These are phyloP conservation scores for Glareola pratincola DNA, from an alignment of 2,113 vertebrate species.

Conservation along the genomic window DNA sequence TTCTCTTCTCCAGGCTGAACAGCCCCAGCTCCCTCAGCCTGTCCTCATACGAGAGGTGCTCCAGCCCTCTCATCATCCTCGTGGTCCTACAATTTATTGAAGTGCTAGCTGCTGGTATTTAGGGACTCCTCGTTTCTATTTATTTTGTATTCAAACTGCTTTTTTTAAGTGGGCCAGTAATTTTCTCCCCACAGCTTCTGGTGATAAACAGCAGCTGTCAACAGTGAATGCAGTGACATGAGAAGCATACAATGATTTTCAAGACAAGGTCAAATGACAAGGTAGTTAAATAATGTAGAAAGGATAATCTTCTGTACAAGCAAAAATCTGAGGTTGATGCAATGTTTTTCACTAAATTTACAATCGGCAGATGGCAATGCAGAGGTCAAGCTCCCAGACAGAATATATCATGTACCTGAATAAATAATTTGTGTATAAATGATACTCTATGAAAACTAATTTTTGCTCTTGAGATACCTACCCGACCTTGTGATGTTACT, in stretches of 20 bases:
- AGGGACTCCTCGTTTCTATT: slow-evolving; percentile 19
- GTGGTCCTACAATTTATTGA: background rate
- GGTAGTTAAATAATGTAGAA: slow-evolving; percentile 57
- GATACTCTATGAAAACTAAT: background rate
- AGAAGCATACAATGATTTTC: slow-evolving; percentile 28
- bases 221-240: slow-evolving; percentile 17
- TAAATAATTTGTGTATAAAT: slow-evolving; percentile 38
- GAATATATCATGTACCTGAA: background rate
- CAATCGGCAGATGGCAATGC: slow-evolving; percentile 39
- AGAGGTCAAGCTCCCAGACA: slow-evolving; percentile 26
- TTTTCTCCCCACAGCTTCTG: slow-evolving; percentile 39
- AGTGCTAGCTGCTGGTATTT: background rate
- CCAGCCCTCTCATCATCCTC: too few relatives aligned
- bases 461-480: background rate
- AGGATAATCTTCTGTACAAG: slow-evolving; percentile 57
- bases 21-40: too few relatives aligned
- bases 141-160: slow-evolving; percentile 14
- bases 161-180: slow-evolving; percentile 16
- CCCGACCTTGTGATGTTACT: slow-evolving; percentile 1
- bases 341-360: slow-evolving; percentile 32
- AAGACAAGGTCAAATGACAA: slow-evolving; percentile 64
- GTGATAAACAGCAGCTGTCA: slow-evolving; percentile 65
- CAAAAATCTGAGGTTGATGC: background rate
- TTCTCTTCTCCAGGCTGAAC: too few relatives aligned
- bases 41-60: too few relatives aligned